phyloP scores from a whole-genome alignment of 2,888 invertebrate species.

The Mythimna impura region DNA sequence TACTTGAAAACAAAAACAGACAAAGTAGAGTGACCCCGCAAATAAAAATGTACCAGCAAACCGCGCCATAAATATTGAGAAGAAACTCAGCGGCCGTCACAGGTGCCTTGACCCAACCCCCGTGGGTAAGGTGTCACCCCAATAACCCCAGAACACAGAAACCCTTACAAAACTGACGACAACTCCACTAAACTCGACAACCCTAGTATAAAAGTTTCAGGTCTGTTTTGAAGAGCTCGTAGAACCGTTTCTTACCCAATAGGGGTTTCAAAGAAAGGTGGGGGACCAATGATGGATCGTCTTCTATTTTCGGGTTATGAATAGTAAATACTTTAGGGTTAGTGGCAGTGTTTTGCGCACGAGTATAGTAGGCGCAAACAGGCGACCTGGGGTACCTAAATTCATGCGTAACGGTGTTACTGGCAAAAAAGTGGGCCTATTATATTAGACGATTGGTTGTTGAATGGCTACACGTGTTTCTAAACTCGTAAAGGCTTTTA shows the following conservation, averaged over 20 bases:
- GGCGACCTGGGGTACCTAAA: neutral
- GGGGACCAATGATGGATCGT: constrained; percentile 40
- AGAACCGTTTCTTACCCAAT: constrained; percentile 28
- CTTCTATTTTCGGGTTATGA: constrained; percentile 28
- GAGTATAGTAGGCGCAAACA: neutral
- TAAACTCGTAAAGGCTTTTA: neutral
- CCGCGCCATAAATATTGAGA: constrained; percentile 30
- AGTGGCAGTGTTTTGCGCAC: neutral
- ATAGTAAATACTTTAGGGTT: constrained; percentile 19
- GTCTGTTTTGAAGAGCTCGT: constrained; percentile 33
- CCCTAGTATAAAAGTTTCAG: constrained; percentile 45
- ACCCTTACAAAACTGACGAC: constrained; percentile 26
- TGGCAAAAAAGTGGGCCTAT: neutral
- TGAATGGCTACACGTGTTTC: neutral
- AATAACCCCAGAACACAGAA: constrained; percentile 42
- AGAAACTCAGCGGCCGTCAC: constrained; percentile 27
- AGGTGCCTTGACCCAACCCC: constrained; percentile 40
- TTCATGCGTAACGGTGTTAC: neutral
- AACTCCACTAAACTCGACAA: constrained; percentile 41
- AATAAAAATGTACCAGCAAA: constrained; percentile 19
- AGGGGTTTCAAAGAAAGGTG: neutral
- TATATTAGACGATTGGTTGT: too few relatives aligned
- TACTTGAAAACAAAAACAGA: constrained; percentile 6
- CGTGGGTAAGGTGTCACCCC: constrained; percentile 39
- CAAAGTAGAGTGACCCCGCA: neutral